Conservation (phyloP, 2,888 invertebrate genomes). For the Smittia aterrima region DNA sequence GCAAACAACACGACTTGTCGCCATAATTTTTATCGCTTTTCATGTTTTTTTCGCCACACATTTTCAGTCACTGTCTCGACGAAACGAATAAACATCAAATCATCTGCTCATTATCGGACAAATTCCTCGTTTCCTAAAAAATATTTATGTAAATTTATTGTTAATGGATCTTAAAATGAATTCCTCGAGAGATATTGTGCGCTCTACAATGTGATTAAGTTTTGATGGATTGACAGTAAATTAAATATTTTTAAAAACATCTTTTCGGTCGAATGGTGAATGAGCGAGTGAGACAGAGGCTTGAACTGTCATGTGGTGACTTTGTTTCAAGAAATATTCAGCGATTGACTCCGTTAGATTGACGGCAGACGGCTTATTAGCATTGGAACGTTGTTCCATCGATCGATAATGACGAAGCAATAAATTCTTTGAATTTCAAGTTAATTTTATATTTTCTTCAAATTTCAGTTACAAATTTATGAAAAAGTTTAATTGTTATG, state of each 20-base stretch:
- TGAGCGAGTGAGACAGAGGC: not conserved
- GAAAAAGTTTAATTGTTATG: too few species aligned
- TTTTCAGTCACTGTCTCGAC: too few species aligned
- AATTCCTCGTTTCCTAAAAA: not conserved
- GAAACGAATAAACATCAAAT: too few species aligned
- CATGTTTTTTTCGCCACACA: too few species aligned
- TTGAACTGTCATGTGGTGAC: slow-evolving; percentile 29
- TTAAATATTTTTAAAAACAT: slow-evolving; percentile 34
- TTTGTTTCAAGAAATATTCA: slow-evolving; percentile 26
- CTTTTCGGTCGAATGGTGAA: not conserved
- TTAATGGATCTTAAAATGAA: slow-evolving; percentile 39
- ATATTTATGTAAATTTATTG: slow-evolving; percentile 36
- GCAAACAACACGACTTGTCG: not conserved
- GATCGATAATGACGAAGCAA: too few species aligned
- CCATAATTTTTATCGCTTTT: not conserved
- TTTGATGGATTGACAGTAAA: slow-evolving; percentile 42
- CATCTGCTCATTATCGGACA: slow-evolving; percentile 27
- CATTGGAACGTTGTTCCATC: slow-evolving; percentile 17
- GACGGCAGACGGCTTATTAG: slow-evolving; percentile 11
- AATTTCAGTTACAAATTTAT: too few species aligned
- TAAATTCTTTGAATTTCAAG: too few species aligned
- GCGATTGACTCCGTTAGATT: slow-evolving; percentile 19
- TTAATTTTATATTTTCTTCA: too few species aligned
- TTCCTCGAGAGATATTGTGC: slow-evolving; percentile 33
- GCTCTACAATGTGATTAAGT: slow-evolving; percentile 27